These are phyloP conservation scores for Mustelus asterias DNA, from an alignment of 2,113 vertebrate species.

Conservation along the genomic window DNA sequence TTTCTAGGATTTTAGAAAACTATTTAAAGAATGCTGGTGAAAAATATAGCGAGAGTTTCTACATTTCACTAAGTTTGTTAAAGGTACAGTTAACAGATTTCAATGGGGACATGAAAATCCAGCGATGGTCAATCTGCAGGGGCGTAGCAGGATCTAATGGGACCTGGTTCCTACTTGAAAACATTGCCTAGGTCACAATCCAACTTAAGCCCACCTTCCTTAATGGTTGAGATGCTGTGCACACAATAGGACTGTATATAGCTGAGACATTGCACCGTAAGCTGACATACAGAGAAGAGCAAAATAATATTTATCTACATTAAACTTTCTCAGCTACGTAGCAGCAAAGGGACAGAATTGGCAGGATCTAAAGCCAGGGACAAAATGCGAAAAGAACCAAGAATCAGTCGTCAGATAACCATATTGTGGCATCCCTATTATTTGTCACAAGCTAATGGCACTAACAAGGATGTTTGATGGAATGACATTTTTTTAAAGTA, in stretches of 20 bases:
- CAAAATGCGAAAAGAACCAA: background rate
- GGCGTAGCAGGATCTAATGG: background rate
- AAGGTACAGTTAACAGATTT: background rate
- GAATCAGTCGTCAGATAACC: background rate
- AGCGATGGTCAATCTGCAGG: background rate
- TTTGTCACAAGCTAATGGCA: conserved; percentile 32
- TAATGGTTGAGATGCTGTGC: background rate
- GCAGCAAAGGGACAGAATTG: background rate
- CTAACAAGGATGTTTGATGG: conserved; percentile 34
- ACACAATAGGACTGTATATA: background rate
- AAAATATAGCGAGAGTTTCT: background rate
- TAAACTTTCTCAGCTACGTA: background rate
- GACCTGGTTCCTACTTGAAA: background rate
- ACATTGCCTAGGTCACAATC: background rate
- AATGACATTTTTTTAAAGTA: background rate
- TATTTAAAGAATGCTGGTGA: background rate
- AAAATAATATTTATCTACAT: background rate
- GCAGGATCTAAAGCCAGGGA: background rate
- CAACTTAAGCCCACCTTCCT: background rate
- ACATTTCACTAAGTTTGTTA: background rate
- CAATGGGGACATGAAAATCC: background rate
- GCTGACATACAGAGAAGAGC: background rate
- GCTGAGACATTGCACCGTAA: conserved; percentile 14
- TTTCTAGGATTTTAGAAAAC: background rate
- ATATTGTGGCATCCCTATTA: conserved; percentile 38